Conservation (phyloP, 2,797 vertebrate genomes). For the Caiman crocodilus region DNA sequence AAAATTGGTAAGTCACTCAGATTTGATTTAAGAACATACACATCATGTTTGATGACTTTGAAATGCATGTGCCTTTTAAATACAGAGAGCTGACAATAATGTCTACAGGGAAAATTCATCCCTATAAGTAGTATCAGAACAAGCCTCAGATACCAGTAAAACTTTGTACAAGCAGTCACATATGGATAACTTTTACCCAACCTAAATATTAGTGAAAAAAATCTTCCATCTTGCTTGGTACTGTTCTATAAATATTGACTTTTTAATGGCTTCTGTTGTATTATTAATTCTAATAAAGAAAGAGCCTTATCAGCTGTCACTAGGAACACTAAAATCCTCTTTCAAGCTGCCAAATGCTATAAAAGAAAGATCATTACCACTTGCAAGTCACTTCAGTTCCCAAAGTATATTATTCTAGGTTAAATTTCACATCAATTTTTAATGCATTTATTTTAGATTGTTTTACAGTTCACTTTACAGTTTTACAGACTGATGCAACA, state of each 20-base stretch:
- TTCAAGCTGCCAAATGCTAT: background rate
- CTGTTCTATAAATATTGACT: background rate
- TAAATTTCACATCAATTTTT: background rate
- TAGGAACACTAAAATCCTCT: background rate
- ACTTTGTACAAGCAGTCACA: background rate
- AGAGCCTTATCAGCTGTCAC: background rate
- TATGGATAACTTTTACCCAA: background rate
- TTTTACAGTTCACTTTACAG: background rate
- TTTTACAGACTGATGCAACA: background rate
- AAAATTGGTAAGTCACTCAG: too few species aligned
- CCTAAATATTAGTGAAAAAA: background rate
- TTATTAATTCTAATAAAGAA: conserved; percentile 1
- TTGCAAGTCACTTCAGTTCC: background rate
- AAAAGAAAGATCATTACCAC: background rate
- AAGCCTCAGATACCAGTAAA: background rate
- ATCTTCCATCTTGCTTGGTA: background rate
- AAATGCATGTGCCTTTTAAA: background rate
- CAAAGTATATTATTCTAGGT: background rate
- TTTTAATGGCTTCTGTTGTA: background rate
- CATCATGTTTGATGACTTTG: too few species aligned
- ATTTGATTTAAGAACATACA: too few species aligned
- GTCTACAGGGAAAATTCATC: background rate
- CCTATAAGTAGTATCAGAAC: background rate
- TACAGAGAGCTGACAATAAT: background rate
- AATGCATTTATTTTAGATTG: background rate